phyloP scores from a whole-genome alignment of 2,797 vertebrate species.

The Chloroceryle inda region DNA sequence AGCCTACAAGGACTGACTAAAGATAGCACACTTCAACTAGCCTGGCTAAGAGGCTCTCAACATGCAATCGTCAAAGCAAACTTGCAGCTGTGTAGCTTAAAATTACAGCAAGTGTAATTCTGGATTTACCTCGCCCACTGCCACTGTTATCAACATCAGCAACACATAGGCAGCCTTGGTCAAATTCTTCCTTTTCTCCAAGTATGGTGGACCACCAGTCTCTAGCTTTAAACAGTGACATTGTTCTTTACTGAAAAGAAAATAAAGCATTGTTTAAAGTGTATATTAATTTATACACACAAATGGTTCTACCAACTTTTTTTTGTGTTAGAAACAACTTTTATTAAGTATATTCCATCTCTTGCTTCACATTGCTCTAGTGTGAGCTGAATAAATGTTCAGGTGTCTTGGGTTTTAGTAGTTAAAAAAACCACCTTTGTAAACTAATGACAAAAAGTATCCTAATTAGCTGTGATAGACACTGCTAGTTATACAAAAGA shows the following conservation, averaged over 20 bases:
- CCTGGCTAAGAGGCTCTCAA: background rate
- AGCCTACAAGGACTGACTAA: background rate
- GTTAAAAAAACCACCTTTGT: background rate
- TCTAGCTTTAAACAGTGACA: conserved; percentile 98
- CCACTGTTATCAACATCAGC: conserved; percentile 95
- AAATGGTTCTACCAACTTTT: background rate
- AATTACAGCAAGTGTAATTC: background rate
- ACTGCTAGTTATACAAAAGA: background rate
- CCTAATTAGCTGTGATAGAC: too few species aligned
- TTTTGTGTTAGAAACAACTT: background rate
- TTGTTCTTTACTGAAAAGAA: conserved; percentile 78
- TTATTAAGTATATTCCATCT: background rate
- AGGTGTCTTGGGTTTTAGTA: background rate
- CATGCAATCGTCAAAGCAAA: background rate
- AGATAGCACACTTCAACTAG: background rate
- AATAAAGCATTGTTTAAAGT: background rate
- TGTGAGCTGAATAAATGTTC: background rate
- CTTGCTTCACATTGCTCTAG: background rate
- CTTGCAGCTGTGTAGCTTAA: background rate
- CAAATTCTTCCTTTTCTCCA: conserved; percentile 96
- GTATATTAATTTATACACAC: background rate
- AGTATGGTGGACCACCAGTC: conserved; percentile 95
- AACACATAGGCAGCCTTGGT: conserved; percentile 94
- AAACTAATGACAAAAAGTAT: too few species aligned
- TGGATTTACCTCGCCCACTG: conserved; percentile 88